Base-by-base conservation (phyloP, 2,888 invertebrate species). In the Shargacucullia verbasci region DNA sequence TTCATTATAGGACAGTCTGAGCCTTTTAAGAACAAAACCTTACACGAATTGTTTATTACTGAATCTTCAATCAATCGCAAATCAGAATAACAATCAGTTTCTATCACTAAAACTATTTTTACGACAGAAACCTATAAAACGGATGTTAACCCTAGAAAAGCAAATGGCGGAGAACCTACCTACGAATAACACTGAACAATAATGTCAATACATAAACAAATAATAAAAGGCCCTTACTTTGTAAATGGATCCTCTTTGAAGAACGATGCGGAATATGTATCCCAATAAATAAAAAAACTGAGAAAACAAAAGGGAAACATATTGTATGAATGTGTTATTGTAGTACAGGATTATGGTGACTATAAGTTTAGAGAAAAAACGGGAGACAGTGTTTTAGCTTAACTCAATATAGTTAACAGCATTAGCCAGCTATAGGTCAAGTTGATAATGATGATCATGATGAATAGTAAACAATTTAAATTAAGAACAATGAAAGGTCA, bases 251-350 rank as follows among this genome's bases (percentile, higher is more conserved):
- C 61, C 58, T 47, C 58, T 73, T 67, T 62, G 59, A 62, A 35
- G 41, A 64, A 52, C 55, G 52, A 40, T 34, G 37, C 57, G 34
- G 20, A 66, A 58, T 62, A 56, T 64, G 61, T 75, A 38, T 59
- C 48, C 37, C 50, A 59, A 75, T 76, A 67, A 65, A 76, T 76
- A 76, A 67, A 61, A 44, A 67, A 63, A 54, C 49, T 59, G 31
- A 56, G 60, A 69, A 66, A 69, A 75, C 69, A 70, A 70, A 59
- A 59, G 48, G 37, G 31, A 70, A 66, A 62, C 60, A 56, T 73
- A 76, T 75, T 70, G 60, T 57, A 61, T 50, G 46, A 58, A 48
- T 67, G 13, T 70, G 59, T 66, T 72, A 59, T 60, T 65, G 70
- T 76, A 47, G 47, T 59, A 54, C 39, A 52, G 47, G 7, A 38